Evolutionary conservation across 2,113 vertebrate species (phyloP).

Genomic region (Perca fluviatilis): DNA sequence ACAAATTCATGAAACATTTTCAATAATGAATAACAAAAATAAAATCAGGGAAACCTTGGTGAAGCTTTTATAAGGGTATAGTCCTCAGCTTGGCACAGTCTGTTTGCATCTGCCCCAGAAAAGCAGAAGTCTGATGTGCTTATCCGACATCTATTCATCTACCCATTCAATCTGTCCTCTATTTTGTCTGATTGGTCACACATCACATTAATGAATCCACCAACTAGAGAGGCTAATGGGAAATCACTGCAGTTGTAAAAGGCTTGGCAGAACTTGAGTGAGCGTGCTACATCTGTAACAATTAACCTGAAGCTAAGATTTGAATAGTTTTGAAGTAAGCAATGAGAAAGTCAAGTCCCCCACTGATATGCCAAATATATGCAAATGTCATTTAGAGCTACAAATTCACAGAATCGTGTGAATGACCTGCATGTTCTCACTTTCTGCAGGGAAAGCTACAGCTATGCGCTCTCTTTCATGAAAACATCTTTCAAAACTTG

Average conservation of each 20-base stretch:
- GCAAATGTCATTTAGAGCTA: background rate
- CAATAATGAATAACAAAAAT: background rate
- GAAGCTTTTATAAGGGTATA: background rate
- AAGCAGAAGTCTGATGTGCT: constrained; percentile 31
- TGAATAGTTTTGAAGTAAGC: constrained; percentile 25
- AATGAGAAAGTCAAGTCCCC: background rate
- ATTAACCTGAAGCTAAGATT: constrained; percentile 27
- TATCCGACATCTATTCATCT: constrained; percentile 34
- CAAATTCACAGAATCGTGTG: background rate
- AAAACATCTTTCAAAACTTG: constrained; percentile 21
- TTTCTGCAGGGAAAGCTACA: background rate
- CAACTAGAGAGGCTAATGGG: constrained; percentile 44
- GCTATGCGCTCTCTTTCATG: background rate
- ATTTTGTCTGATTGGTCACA: constrained; percentile 52
- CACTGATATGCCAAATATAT: background rate
- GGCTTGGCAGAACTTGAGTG: constrained; percentile 37
- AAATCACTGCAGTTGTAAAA: constrained; percentile 55
- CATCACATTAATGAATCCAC: constrained; percentile 47
- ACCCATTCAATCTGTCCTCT: constrained; percentile 34
- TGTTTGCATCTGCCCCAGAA: constrained; percentile 10
- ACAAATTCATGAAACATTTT: background rate
- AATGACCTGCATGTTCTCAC: background rate
- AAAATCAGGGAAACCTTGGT: background rate
- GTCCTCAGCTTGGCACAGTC: background rate
- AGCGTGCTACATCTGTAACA: constrained; percentile 31